Conservation (phyloP, 2,797 vertebrate species). For the Remorina albescens region DNA sequence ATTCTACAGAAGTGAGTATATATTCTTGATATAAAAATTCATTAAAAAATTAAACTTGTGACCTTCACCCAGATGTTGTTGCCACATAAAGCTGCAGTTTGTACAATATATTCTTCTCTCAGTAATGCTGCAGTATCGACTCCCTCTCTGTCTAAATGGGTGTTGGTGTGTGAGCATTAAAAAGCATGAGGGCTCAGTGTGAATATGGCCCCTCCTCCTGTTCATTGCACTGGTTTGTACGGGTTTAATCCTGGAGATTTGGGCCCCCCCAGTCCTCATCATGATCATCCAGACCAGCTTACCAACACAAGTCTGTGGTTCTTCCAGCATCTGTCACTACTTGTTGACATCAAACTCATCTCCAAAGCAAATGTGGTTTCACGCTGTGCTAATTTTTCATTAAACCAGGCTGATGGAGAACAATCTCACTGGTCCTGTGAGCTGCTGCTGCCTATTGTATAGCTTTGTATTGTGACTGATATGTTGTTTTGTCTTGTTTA, state of each 20-base stretch:
- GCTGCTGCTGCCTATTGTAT: not conserved
- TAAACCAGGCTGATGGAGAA: not conserved
- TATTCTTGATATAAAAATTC: no score
- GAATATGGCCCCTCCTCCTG: not conserved
- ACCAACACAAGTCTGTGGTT: slow-evolving; percentile 31
- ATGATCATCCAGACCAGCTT: slow-evolving; percentile 44
- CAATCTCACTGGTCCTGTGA: not conserved
- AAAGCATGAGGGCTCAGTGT: not conserved
- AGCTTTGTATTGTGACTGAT: not conserved
- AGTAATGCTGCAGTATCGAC: not conserved
- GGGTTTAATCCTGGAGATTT: slow-evolving; percentile 68
- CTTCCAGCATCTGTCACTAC: slow-evolving; percentile 54
- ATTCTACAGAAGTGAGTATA: no score
- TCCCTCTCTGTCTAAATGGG: not conserved
- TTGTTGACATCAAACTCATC: slow-evolving; percentile 18
- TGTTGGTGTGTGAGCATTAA: not conserved
- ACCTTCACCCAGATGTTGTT: no score
- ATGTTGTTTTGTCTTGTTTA: slow-evolving; percentile 15
- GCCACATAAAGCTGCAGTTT: not conserved
- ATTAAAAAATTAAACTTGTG: no score
- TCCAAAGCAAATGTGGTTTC: not conserved
- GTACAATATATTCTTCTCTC: no score
- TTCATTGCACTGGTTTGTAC: slow-evolving; percentile 34
- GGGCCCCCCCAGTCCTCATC: slow-evolving; percentile 31
- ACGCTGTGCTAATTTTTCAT: not conserved